Base-by-base conservation (phyloP, 2,113 vertebrate species). In the Sebastes schlegelii region DNA sequence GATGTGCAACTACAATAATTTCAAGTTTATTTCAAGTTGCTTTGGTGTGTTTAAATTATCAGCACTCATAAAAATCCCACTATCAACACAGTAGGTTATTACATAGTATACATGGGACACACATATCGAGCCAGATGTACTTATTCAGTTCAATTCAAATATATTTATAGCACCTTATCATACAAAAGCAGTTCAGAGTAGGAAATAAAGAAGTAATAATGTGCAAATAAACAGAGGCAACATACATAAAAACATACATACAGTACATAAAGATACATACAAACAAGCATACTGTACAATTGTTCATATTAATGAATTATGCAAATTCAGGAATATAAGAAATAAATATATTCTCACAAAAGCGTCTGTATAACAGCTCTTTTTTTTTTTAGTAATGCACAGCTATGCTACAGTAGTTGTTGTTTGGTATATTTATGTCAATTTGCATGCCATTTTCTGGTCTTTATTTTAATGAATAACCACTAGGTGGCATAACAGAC, bases 401-500 rank as follows among this genome's bases (percentile, higher is more conserved):
- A 34, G 64, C n/a, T 46, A 45, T 23, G 2, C 4, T 19, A 23
- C 49, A 65, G 48, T 17, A 65, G 8, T 45, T 23, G 12, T 16
- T 2, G 45, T 6, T 46, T 26, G 52, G 19, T 43, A 34, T 34
- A 34, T 34, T 34, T 34, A 34, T 34, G 54, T 58, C 11, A 19
- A 8, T 57, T 2, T 65, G 4, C 4, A 5, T 34, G 34, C 34
- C 34, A 34, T 34, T 34, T 34, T 34, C 4, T 34, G 26, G 26
- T 26, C 26, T 21, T 63, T 12, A 0, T 43, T 42, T 75, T 16
- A 0, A 1, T 8, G 14, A 51, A n/a, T n/a, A 43, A 42, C 81
- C 85, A 89, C 88, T 49, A 87, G 88, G 58, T 79, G 85, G 79
- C 79, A n/a, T 6, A 40, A 73, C 46, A 74, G 8, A 77, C 17